Evolutionary conservation across 2,888 invertebrate species (phyloP).

Genomic region (Drosophila austrosaltans): DNA sequence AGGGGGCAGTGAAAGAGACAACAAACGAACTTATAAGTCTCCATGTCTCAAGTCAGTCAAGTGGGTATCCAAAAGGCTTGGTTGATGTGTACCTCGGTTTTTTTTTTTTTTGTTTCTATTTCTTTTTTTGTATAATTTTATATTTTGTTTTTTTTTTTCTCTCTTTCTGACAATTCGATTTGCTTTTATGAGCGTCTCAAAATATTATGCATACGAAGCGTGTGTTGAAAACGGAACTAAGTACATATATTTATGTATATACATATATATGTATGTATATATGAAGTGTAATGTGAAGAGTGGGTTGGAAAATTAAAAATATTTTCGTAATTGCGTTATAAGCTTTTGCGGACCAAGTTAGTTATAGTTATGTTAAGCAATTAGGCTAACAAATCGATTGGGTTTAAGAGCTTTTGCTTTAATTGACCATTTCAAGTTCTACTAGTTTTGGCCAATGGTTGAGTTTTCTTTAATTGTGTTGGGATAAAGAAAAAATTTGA

Average conservation of each 20-base stretch:
- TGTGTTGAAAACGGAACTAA: slow-evolving; percentile 46
- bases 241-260: neutral
- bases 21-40: slow-evolving; percentile 13
- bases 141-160: slow-evolving; percentile 30
- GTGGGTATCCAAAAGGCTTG: slow-evolving; percentile 75
- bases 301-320: slow-evolving; percentile 9
- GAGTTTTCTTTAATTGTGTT: neutral
- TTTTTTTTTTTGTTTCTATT: slow-evolving; percentile 35
- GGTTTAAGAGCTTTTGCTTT: neutral
- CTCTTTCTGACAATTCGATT: slow-evolving; percentile 69
- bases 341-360: slow-evolving; percentile 2
- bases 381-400: slow-evolving; percentile 12
- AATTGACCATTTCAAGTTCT: slow-evolving; percentile 2
- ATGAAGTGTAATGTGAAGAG: slow-evolving; percentile 11
- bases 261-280: neutral
- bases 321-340: slow-evolving; percentile 4
- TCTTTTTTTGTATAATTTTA: slow-evolving; percentile 13
- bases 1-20: neutral
- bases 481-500: too few relatives aligned
- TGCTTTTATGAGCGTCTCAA: slow-evolving; percentile 58
- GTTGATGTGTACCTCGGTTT: slow-evolving; percentile 35
- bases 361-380: slow-evolving; percentile 10
- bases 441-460: neutral
- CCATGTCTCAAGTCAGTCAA: slow-evolving; percentile 63
- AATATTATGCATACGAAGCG: slow-evolving; percentile 72